A percentile compares a stretch with the other conserved stretches of the same genome.
These are phyloP conservation scores for Apamea monoglypha DNA, from an alignment of 2,888 invertebrate genomes.

Conservation along the genomic window DNA sequence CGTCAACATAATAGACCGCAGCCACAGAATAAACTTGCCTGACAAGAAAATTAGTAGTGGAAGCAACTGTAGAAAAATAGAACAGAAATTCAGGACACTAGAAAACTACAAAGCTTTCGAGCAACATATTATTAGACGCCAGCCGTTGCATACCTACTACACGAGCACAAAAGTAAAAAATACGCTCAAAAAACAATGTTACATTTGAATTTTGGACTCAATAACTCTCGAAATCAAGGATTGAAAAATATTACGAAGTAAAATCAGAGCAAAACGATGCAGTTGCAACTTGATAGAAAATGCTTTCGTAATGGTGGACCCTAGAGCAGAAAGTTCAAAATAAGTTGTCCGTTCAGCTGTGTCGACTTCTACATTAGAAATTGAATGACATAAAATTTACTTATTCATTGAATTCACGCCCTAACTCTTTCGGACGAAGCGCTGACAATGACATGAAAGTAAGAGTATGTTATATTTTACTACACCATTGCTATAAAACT, in stretches of 20 bases:
- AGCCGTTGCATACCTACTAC: not conserved
- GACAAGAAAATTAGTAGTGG: not conserved
- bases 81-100: not conserved
- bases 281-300: slow-evolving; percentile 58
- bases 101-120: slow-evolving; percentile 14
- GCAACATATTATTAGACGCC: not conserved
- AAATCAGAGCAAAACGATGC: slow-evolving; percentile 52
- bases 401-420: slow-evolving; percentile 66
- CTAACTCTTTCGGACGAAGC: slow-evolving; percentile 41
- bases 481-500: slow-evolving; percentile 18
- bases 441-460: slow-evolving; percentile 26
- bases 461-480: slow-evolving; percentile 22
- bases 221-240: slow-evolving; percentile 2
- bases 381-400: slow-evolving; percentile 67
- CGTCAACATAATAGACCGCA: not conserved
- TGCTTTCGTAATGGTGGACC: slow-evolving; percentile 54
- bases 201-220: not conserved
- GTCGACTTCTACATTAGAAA: slow-evolving; percentile 56
- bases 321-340: slow-evolving; percentile 57
- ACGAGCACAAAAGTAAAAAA: slow-evolving; percentile 4
- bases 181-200: not conserved
- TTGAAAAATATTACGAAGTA: slow-evolving; percentile 20
- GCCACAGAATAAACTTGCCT: not conserved
- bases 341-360: slow-evolving; percentile 59
- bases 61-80: not conserved